Conservation (phyloP, 2,797 vertebrate genomes). For the Semaprochilodus insignis region DNA sequence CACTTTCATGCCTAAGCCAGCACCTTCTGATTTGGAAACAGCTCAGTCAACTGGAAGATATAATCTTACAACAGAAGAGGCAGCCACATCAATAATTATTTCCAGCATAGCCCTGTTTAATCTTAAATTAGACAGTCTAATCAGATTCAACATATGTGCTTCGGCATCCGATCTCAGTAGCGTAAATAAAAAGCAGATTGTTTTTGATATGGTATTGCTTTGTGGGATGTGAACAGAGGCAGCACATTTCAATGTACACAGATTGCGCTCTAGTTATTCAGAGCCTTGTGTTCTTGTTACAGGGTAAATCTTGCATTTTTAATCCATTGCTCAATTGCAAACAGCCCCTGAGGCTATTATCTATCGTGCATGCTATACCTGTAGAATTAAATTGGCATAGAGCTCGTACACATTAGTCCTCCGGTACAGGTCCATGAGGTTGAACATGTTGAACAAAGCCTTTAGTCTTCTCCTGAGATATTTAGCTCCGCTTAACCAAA, state of each 20-base stretch:
- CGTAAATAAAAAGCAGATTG: not conserved
- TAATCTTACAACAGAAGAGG: not conserved
- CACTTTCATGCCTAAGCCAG: slow-evolving; percentile 17
- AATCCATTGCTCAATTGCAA: not conserved
- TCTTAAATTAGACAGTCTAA: slow-evolving; percentile 16
- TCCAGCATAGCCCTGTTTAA: slow-evolving; percentile 16
- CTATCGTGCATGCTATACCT: not conserved
- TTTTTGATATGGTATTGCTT: not conserved
- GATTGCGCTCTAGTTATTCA: not conserved
- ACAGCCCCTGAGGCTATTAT: not conserved
- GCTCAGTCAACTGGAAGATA: slow-evolving; percentile 1
- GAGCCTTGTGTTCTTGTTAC: not conserved
- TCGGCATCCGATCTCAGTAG: not conserved
- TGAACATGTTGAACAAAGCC: not conserved
- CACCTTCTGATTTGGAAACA: slow-evolving; percentile 7
- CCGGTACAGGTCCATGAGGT: not conserved
- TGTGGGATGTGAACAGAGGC: not conserved
- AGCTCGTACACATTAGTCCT: not conserved
- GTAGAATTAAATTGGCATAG: not conserved
- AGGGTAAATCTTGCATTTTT: slow-evolving; percentile 6
- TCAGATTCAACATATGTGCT: slow-evolving; percentile 24
- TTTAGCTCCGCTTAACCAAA: not conserved
- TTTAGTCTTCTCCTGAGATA: not conserved
- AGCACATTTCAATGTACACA: not conserved
- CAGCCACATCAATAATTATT: slow-evolving; percentile 22